Evolutionary conservation across 23 tunicate species (phyloP).

Genomic region (Aplidium turbinatum): DNA sequence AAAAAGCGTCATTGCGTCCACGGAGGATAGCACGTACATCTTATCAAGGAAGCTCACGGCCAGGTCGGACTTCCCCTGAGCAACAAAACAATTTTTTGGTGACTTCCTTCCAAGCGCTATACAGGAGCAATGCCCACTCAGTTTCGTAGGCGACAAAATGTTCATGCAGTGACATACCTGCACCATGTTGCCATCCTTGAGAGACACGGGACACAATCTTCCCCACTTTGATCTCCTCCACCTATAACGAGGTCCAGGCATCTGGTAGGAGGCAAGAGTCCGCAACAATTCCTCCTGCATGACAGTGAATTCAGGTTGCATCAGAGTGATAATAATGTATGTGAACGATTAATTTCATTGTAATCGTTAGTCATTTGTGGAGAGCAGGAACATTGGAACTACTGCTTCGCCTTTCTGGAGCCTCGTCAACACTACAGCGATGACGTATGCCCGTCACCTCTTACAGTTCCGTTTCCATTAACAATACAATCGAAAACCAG

Average conservation of each 20-base stretch:
- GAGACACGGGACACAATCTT: constrained; percentile 89
- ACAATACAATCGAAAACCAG: too few species aligned
- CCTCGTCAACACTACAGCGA: too few species aligned
- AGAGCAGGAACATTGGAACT: too few species aligned
- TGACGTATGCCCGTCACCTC: too few species aligned
- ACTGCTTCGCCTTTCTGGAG: too few species aligned
- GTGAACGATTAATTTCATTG: neutral
- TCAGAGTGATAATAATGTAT: neutral
- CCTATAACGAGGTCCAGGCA: constrained; percentile 76
- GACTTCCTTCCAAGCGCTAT: too few species aligned
- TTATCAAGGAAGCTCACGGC: constrained; percentile 93
- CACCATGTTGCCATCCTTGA: constrained; percentile 76
- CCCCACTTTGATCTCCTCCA: constrained; percentile 96
- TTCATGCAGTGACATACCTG: constrained; percentile 64
- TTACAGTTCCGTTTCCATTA: too few species aligned
- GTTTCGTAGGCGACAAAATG: too few species aligned
- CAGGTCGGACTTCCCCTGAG: constrained; percentile 82
- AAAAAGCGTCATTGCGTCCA: constrained; percentile 88
- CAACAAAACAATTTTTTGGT: neutral
- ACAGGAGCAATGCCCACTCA: too few species aligned
- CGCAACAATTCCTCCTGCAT: constrained; percentile 83
- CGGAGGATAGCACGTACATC: constrained; percentile 89
- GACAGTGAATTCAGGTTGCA: neutral
- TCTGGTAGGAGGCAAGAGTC: constrained; percentile 85
- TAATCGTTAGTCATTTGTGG: too few species aligned